Evolutionary conservation across 2,113 vertebrate genomes (phyloP).

Genomic region (Leiothrix lutea): DNA sequence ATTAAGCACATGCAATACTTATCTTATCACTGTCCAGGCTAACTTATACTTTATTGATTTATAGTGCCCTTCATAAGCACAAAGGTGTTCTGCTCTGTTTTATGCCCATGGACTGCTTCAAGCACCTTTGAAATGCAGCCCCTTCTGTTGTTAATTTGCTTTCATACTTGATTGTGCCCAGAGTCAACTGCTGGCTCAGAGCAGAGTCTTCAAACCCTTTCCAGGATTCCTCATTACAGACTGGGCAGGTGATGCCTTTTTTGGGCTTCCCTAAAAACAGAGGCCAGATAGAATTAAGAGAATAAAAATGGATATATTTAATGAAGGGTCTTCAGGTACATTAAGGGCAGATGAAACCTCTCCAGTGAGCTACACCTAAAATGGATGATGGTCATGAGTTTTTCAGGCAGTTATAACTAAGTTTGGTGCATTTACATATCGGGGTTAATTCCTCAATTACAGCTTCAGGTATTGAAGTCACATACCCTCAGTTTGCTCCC

Average conservation of each 20-base stretch:
- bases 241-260: background rate
- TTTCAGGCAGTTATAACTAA: background rate
- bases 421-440: background rate
- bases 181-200: background rate
- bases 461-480: background rate
- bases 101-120: background rate
- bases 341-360: background rate
- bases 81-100: conserved; percentile 49
- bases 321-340: no score
- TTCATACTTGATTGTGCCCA: background rate
- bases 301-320: background rate
- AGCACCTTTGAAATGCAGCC: background rate
- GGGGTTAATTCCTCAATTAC: background rate
- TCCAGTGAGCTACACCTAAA: no score
- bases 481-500: background rate
- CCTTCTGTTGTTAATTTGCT: conserved; percentile 7
- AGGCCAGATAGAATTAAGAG: background rate
- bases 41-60: conserved; percentile 66
- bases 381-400: background rate
- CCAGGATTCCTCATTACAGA: background rate
- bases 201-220: background rate
- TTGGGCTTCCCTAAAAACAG: background rate
- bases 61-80: conserved; percentile 44
- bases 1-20: conserved; percentile 69
- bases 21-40: conserved; percentile 64